Evolutionary conservation across 2,888 invertebrate species (phyloP), one percentile per base, ranked within the genome.

Genomic region (Orthosia gracilis): DNA sequence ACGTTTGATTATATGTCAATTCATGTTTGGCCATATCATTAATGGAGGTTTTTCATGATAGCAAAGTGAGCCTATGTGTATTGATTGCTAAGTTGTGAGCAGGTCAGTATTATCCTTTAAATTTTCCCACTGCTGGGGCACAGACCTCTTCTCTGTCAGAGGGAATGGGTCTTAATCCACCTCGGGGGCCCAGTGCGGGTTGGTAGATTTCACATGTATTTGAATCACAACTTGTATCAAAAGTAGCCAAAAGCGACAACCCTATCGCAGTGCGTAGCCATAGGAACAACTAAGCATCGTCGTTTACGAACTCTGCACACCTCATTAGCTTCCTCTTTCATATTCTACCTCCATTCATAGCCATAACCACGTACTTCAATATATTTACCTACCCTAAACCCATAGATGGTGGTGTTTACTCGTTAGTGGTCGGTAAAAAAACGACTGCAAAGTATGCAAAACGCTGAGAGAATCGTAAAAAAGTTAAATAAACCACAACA

Each of bases 251-350:
- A 52, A 23, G 2, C 0, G 23, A 45, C 73, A 62, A 40, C 65
- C 59, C 21, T 73, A 66, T 17, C 45, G 11, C 23, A 54, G 15
- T 71, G 64, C 61, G 61, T 72, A 62, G 59, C 54, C 59, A 76
- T 62, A 57, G 62, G 17, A 76, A 76, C 63, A 55, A 67, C 58
- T 71, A 80, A 80, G 58, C 67, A 64, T 71, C 21, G 66, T 50
- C 81, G 66, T 81, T 81, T 80, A 64, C 76, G 67, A 76, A 76
- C 52, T 76, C 70, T 76, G 76, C 67, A 67, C 81, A 81, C 58
- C 64, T 71, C 76, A 81, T 81, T 80, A 81, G 66, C 52, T 81
- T 71, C 70, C 66, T 70, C 62, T 80, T 76, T 58, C 58, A 45
- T 70, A 57, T 79, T 67, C 23, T 64, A 55, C 62, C 17, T 57